Percentiles rank a stretch among this genome's conserved stretches.
Evolutionary conservation across 2,888 invertebrate genomes (phyloP).

Genomic region (Cylindroiulus punctatus): DNA sequence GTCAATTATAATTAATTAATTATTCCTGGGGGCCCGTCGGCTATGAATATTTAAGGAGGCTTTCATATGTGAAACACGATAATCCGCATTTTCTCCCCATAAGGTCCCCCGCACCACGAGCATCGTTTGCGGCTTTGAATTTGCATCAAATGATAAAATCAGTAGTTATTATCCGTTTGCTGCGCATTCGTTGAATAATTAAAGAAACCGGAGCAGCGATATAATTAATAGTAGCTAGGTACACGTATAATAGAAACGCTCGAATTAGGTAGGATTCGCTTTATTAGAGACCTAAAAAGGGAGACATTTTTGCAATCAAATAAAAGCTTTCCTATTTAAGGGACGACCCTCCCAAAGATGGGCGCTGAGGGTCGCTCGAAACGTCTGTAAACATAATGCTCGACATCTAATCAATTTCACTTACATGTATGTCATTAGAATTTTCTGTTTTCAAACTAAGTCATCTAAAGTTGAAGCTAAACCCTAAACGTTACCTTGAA

Average conservation of each 20-base stretch:
- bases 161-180: conserved; percentile 45
- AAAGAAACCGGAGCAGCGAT: conserved; percentile 35
- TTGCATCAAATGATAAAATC: conserved; percentile 47
- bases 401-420: too few species aligned
- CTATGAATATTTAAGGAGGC: conserved; percentile 25
- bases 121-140: conserved; percentile 45
- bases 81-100: neutral
- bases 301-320: conserved; percentile 30
- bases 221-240: conserved; percentile 36
- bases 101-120: neutral
- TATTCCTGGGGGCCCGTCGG: conserved; percentile 27
- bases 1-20: conserved; percentile 47
- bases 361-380: neutral
- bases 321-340: neutral
- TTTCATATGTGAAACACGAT: conserved; percentile 33
- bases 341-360: neutral
- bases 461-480: too few species aligned
- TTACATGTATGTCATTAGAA: too few species aligned
- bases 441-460: too few species aligned
- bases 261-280: neutral
- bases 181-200: conserved; percentile 35
- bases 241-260: conserved; percentile 32
- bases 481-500: too few species aligned
- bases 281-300: conserved; percentile 43
- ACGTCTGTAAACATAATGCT: too few species aligned